Evolutionary conservation across 2,113 vertebrate genomes (phyloP).

Genomic region (Apteryx owenii): DNA sequence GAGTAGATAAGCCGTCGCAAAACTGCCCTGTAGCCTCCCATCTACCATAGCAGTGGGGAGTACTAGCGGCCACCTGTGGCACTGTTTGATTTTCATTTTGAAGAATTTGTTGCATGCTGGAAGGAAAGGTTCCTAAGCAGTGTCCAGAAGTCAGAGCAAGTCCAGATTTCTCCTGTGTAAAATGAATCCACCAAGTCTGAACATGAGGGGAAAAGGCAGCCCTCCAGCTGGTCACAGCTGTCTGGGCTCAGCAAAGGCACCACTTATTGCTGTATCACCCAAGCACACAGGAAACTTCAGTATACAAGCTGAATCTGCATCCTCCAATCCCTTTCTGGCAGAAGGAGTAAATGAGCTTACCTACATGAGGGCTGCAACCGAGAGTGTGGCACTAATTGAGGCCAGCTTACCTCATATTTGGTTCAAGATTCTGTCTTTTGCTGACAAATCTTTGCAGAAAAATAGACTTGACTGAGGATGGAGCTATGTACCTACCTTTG

Average conservation of each 20-base stretch:
- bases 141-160: not conserved
- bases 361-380: not conserved
- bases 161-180: not conserved
- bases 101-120: not conserved
- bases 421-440: not conserved
- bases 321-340: not conserved
- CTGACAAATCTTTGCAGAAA: not conserved
- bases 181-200: not conserved
- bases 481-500: not conserved
- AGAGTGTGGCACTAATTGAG: not conserved
- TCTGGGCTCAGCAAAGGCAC: not conserved
- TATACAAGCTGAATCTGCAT: not conserved
- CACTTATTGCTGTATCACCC: not conserved
- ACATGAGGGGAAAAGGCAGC: not conserved
- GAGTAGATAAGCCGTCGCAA: not conserved
- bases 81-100: constrained; percentile 10
- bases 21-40: not conserved
- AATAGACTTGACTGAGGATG: not conserved
- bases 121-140: not conserved
- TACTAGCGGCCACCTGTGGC: not conserved
- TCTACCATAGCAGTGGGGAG: not conserved
- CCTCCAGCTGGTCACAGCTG: not conserved
- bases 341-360: not conserved
- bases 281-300: not conserved
- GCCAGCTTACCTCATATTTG: not conserved